Conservation (phyloP, 2,797 vertebrate genomes). For the Balearica regulorum region DNA sequence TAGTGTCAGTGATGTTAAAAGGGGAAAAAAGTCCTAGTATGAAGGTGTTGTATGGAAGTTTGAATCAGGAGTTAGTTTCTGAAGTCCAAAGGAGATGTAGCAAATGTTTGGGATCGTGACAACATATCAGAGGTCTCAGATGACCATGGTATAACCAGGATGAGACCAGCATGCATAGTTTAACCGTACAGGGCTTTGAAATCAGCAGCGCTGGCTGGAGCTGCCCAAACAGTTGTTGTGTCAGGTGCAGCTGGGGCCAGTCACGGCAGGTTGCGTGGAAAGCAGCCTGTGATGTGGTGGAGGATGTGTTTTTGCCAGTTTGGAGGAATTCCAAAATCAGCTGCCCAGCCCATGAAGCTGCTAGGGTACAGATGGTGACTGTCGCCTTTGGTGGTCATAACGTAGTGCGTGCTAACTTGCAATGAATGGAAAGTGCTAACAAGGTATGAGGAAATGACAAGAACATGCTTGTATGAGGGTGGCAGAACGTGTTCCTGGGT, state of each 20-base stretch:
- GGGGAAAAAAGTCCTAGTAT: not conserved
- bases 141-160: conserved; percentile 62
- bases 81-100: conserved; percentile 58
- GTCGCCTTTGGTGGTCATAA: conserved; percentile 51
- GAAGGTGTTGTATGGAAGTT: not conserved
- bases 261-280: conserved; percentile 77
- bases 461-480: not conserved
- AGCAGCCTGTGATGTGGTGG: conserved; percentile 7
- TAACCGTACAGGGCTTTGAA: conserved; percentile 82
- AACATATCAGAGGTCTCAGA: conserved; percentile 72
- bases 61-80: conserved; percentile 60
- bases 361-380: conserved; percentile 26
- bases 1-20: not conserved
- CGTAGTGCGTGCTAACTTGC: not conserved
- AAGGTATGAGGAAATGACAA: conserved; percentile 34
- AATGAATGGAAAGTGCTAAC: not conserved
- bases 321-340: conserved; percentile 62
- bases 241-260: conserved; percentile 80
- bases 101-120: conserved; percentile 74
- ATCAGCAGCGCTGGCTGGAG: conserved; percentile 69
- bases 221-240: conserved; percentile 82
- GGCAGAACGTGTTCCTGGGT: not conserved
- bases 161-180: conserved; percentile 63
- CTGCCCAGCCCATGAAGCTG: conserved; percentile 26
- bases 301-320: conserved; percentile 54